Evolutionary conservation across 2,888 invertebrate genomes (phyloP).

Genomic region (Bombyx huttoni): DNA sequence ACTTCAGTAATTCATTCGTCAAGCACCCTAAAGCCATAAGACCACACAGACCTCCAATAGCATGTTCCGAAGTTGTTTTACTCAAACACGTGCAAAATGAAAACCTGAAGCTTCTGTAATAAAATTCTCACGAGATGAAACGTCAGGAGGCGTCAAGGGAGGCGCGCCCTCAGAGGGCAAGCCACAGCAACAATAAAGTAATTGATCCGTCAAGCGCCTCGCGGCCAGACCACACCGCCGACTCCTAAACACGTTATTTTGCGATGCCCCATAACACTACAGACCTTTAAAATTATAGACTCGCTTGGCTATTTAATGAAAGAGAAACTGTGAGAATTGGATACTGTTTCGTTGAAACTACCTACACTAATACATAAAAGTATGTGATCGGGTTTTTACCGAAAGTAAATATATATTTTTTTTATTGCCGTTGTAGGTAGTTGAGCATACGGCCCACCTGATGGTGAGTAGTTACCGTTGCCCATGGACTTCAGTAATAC

Average conservation of each 20-base stretch:
- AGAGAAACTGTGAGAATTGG: background rate
- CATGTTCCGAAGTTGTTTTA: background rate
- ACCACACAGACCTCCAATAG: background rate
- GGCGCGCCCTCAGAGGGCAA: conserved; percentile 12
- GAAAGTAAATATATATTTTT: too few species aligned
- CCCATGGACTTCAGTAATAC: too few species aligned
- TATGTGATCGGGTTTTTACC: too few species aligned
- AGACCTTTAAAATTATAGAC: conserved; percentile 11
- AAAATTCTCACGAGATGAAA: conserved; percentile 9
- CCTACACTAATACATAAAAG: too few species aligned
- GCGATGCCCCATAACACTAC: conserved; percentile 19
- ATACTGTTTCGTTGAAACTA: too few species aligned
- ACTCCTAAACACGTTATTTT: conserved; percentile 29
- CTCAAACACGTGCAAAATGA: background rate
- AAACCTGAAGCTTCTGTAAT: background rate
- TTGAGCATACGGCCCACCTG: too few species aligned
- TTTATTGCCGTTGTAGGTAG: too few species aligned
- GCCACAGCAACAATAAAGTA: conserved; percentile 40
- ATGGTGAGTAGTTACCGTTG: too few species aligned
- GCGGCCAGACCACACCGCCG: conserved; percentile 44
- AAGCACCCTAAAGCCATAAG: background rate
- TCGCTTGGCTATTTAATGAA: background rate
- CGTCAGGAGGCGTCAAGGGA: conserved; percentile 16
- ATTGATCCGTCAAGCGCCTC: conserved; percentile 52
- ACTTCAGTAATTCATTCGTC: background rate